Evolutionary conservation across 2,797 vertebrate genomes (phyloP), one percentile per base, ranked within the genome.

Genomic region (Acanthiza pusilla): DNA sequence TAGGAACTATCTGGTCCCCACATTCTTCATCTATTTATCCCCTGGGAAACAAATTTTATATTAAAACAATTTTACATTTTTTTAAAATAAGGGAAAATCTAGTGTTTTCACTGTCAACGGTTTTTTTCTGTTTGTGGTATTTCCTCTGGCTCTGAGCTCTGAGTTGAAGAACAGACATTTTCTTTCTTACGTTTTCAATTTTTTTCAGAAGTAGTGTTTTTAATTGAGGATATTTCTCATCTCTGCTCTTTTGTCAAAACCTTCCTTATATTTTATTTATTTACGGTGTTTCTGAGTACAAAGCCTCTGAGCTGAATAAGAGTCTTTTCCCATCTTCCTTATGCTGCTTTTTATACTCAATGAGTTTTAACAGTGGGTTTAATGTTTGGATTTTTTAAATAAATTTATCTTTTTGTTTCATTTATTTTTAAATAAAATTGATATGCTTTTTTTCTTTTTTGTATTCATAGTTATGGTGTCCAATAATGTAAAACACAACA

Each of bases 211-310:
- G 11, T 13, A 61, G 3, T n/a, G 16, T 50, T 89, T 89, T 66
- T 81, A 91, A 66, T 23, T 68, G n/a, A 76, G 26, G 16, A 22
- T 68, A 72, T 75, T 85, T 75, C 27, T 74, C 15, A 54, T 76
- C 26, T 68, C 26, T 84, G 48, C 2, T 71, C 7, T 25, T 94
- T 72, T 62, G 40, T 67, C 22, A 66, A 51, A 91, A 45, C 12
- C 7, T 68, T 75, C 27, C 38, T 66, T 65, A 51, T 67, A 58
- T 79, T 92, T 89, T 71, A 65, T 82, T 90, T 91, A 70, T 81
- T 86, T 88, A 40, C 10, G 43, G 7, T 30, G 9, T 63, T 86
- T 83, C 51, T 80, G 36, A 54, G 13, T 63, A 50, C 14, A 67
- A 87, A 75, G 25, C 4, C 7, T 79, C 30, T 7, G 20, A 78